These are phyloP conservation scores for Pangasianodon hypophthalmus DNA, from an alignment of 2,113 vertebrate genomes.

Conservation along the genomic window DNA sequence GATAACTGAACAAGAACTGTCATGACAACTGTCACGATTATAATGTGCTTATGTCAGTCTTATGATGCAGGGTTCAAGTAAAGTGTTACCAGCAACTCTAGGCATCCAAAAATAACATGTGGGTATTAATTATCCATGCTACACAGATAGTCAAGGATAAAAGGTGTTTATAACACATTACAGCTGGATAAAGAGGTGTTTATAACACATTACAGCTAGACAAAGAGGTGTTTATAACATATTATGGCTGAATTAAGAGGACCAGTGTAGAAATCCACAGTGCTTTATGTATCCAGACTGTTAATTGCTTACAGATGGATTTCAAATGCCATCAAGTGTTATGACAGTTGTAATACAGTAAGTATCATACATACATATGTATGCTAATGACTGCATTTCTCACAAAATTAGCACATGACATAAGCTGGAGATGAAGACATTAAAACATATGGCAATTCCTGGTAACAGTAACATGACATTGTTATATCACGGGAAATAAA, in stretches of 20 bases:
- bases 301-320: background rate
- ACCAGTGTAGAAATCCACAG: too few species aligned
- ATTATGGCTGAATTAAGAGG: background rate
- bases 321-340: background rate
- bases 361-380: too few species aligned
- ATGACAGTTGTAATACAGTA: background rate
- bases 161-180: background rate
- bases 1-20: too few species aligned
- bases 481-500: background rate
- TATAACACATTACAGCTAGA: too few species aligned
- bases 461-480: too few species aligned
- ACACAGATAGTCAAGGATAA: background rate
- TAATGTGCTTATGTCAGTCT: too few species aligned
- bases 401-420: background rate
- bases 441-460: too few species aligned
- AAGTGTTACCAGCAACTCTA: background rate
- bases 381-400: too few species aligned
- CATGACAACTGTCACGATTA: too few species aligned
- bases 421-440: background rate
- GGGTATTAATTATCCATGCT: background rate
- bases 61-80: too few species aligned
- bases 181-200: background rate
- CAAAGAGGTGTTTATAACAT: too few species aligned
- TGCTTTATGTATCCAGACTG: too few species aligned
- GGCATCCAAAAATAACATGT: background rate